A percentile compares a stretch with the other conserved stretches of the same genome.
Conservation (phyloP, 2,113 vertebrate genomes). For the Cranoglanis bouderius region DNA sequence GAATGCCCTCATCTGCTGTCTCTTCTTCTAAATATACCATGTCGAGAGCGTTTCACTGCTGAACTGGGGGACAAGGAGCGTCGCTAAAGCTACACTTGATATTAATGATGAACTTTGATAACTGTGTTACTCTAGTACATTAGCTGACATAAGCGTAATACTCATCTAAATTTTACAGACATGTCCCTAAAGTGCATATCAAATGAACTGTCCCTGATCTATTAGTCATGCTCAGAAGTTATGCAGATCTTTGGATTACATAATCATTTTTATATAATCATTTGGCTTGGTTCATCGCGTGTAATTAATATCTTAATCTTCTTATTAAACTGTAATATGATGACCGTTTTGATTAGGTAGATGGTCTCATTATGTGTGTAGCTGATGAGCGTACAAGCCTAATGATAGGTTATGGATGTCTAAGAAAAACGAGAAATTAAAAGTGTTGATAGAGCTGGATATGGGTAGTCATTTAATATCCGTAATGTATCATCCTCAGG, state of each 20-base stretch:
- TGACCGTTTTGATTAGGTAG: conserved; percentile 45
- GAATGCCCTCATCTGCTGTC: conserved; percentile 26
- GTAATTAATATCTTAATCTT: conserved; percentile 52
- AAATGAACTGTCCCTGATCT: conserved; percentile 49
- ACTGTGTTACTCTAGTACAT: conserved; percentile 10
- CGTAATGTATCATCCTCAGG: neutral
- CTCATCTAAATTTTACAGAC: conserved; percentile 20
- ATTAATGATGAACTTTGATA: conserved; percentile 13
- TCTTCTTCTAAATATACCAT: conserved; percentile 21
- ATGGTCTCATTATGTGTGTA: conserved; percentile 38
- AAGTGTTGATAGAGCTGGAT: neutral
- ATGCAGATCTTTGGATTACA: conserved; percentile 45
- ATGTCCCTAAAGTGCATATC: conserved; percentile 44
- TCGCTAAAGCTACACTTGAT: neutral
- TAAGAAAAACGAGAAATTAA: conserved; percentile 21
- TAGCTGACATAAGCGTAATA: conserved; percentile 25
- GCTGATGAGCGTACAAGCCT: conserved; percentile 25
- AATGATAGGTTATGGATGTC: conserved; percentile 25
- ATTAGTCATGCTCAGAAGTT: conserved; percentile 45
- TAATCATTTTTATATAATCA: conserved; percentile 50
- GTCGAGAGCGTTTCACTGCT: neutral
- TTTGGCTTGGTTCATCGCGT: conserved; percentile 45
- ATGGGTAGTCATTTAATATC: neutral
- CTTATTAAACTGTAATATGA: conserved; percentile 50
- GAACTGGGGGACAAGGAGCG: neutral